Evolutionary conservation across 2,113 vertebrate genomes (phyloP), one percentile per base, ranked within the genome.

Genomic region (Antechinus flavipes): DNA sequence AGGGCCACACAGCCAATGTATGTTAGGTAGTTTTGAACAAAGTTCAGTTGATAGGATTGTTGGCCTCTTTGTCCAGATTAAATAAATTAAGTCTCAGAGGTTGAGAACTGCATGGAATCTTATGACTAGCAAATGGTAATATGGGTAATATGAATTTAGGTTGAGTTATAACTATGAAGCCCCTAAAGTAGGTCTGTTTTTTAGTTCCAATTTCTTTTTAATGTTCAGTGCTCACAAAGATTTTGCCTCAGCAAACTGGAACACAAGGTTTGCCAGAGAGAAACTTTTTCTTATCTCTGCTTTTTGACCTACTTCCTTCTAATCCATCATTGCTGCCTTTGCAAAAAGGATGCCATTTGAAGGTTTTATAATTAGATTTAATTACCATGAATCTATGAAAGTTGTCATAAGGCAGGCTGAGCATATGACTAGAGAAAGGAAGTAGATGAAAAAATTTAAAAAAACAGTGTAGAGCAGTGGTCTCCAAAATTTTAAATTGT

Each of bases 321-420:
- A 90, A 30, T 91, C 91, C 89, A 24, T 90, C 25, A 7, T 94
- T 89, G 76, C 56, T 91, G 24, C 53, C 46, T 93, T 68, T 92
- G 92, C 26, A 68, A 93, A 93, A 91, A 61, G 46, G 54, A 91
- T 50, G 53, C 56, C 91, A 68, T 89, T 50, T 42, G 30, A 35
- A 52, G 50, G 50, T 53, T 92, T 94, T 96, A 93, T 50, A 84
- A 68, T 50, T 42, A 8, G 54, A 90, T 90, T 93, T 94, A 94
- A 91, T 96, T 90, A 76, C 52, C n/a, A 25, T 11, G 84, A 25
- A 14, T 95, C 95, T 95, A 2, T 53, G 93, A 89, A 89, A 92
- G 54, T 93, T 94, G 94, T 91, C 92, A n/a, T n/a, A 12, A 84
- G 92, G 55, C 54, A 92, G 55, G 52, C 8, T 2, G 90, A 50